A percentile compares a stretch with the other conserved stretches of the same genome.
Evolutionary conservation across 2,888 invertebrate genomes (phyloP).

Genomic region (Agrilus mali): DNA sequence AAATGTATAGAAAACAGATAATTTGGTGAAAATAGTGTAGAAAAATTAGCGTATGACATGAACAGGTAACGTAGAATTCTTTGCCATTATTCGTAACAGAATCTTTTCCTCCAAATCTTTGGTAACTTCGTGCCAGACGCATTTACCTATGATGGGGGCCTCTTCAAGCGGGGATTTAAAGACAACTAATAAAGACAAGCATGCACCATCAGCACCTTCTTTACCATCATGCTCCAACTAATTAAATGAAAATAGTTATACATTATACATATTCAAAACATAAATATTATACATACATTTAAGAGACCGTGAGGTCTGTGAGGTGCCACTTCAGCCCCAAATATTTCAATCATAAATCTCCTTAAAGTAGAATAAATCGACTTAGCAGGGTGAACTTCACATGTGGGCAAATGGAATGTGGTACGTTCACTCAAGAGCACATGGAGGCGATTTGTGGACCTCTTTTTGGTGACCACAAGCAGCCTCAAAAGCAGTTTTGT

Average conservation of each 20-base stretch:
- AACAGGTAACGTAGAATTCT: slow-evolving; percentile 67
- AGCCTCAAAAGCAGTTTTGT: slow-evolving; percentile 63
- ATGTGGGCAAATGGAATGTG: slow-evolving; percentile 71
- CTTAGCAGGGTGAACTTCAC: slow-evolving; percentile 76
- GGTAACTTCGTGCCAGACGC: slow-evolving; percentile 76
- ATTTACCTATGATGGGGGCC: slow-evolving; percentile 75
- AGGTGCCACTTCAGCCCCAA: slow-evolving; percentile 74
- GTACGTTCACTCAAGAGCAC: slow-evolving; percentile 78
- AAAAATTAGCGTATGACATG: slow-evolving; percentile 62
- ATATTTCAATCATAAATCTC: slow-evolving; percentile 83
- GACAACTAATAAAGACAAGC: slow-evolving; percentile 69
- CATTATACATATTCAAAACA: neutral
- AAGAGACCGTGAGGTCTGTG: slow-evolving; percentile 74
- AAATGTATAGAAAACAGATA: too few species aligned
- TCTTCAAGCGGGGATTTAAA: slow-evolving; percentile 78
- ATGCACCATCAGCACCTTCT: slow-evolving; percentile 58
- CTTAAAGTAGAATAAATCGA: slow-evolving; percentile 78
- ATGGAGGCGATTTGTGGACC: slow-evolving; percentile 70
- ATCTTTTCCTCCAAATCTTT: slow-evolving; percentile 55
- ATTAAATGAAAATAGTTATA: neutral
- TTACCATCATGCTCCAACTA: slow-evolving; percentile 52
- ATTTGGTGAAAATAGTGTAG: neutral
- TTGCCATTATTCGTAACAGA: slow-evolving; percentile 51
- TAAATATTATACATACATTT: slow-evolving; percentile 42
- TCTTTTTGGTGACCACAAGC: slow-evolving; percentile 67